Conservation (phyloP, 2,888 invertebrate species). For the Lutraria lutraria region DNA sequence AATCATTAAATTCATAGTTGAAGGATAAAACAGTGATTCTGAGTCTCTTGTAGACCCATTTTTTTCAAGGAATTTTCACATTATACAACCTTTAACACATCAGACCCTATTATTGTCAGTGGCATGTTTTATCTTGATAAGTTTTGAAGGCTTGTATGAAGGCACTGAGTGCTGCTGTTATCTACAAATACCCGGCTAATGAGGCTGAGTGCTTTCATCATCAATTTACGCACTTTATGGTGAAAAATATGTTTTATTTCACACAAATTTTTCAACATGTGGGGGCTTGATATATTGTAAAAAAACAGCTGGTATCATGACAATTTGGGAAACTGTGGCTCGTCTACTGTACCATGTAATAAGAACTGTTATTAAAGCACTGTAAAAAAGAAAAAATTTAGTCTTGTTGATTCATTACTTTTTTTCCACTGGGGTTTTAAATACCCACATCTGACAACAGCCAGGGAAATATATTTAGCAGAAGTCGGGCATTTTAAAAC, state of each 20-base stretch:
- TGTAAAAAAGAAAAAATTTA: too few species aligned
- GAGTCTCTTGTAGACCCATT: background rate
- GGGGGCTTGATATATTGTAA: background rate
- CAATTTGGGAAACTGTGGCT: background rate
- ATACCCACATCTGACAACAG: too few species aligned
- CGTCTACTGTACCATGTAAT: too few species aligned
- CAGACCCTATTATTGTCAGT: constrained; percentile 6
- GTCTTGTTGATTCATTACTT: too few species aligned
- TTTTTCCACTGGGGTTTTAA: too few species aligned
- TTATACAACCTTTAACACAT: constrained; percentile 5
- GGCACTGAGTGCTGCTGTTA: background rate
- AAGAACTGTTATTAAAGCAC: too few species aligned
- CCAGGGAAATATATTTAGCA: too few species aligned
- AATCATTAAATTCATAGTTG: too few species aligned
- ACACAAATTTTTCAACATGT: constrained; percentile 16
- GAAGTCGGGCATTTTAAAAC: too few species aligned
- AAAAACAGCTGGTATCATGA: background rate
- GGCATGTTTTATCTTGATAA: background rate
- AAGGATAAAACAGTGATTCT: background rate
- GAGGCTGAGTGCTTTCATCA: background rate
- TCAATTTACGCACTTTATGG: constrained; percentile 3
- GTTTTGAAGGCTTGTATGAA: background rate
- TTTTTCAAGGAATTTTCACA: background rate
- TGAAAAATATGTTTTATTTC: background rate
- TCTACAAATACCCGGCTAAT: background rate